Evolutionary conservation across 2,113 vertebrate genomes (phyloP).

Genomic region (Origma solitaria): DNA sequence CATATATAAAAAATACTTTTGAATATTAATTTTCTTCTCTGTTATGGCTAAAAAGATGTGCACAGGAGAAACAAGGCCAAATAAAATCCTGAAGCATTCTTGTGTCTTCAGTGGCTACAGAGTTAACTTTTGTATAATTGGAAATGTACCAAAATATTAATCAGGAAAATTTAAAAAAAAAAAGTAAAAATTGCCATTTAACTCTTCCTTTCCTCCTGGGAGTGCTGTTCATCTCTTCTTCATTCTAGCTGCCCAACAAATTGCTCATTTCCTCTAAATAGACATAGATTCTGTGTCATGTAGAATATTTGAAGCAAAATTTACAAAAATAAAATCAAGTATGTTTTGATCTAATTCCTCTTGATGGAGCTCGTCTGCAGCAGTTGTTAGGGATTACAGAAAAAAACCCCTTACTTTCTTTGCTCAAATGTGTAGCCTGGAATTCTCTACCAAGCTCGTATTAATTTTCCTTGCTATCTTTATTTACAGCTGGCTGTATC

Average conservation of each 20-base stretch:
- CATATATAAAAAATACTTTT: background rate
- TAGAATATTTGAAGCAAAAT: background rate
- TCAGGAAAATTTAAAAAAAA: background rate
- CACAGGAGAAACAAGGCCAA: background rate
- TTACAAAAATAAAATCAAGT: background rate
- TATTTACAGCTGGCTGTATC: slow-evolving; percentile 68
- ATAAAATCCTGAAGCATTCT: background rate
- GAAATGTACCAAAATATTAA: background rate
- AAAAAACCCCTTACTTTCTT: background rate
- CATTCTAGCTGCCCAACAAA: background rate
- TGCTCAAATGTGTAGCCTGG: background rate
- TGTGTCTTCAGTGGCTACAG: background rate
- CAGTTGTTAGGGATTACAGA: background rate
- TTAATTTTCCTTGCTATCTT: slow-evolving; percentile 47
- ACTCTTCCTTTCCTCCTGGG: background rate
- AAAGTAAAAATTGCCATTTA: background rate
- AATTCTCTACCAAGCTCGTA: slow-evolving; percentile 14
- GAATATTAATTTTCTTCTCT: background rate
- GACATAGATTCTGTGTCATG: background rate
- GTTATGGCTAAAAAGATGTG: background rate
- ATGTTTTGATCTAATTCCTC: slow-evolving; percentile 21
- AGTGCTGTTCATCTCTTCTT: background rate
- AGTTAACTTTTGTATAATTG: background rate
- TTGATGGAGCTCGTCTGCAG: slow-evolving; percentile 59
- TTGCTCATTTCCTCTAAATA: background rate